Evolutionary conservation across 2,888 invertebrate species (phyloP).

Genomic region (Ophioninae sp.): DNA sequence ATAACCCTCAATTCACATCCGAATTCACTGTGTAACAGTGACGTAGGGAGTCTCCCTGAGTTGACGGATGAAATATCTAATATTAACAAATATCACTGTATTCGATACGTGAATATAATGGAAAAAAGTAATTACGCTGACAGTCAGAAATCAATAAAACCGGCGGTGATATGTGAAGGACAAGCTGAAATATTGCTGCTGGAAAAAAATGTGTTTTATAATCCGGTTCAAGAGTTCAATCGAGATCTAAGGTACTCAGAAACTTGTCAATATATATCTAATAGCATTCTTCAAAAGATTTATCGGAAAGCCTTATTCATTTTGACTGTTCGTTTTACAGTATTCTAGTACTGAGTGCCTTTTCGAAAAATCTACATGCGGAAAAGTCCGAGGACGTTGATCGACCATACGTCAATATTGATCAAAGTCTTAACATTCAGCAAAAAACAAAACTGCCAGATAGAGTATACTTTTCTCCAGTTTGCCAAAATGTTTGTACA

Average conservation of each 20-base stretch:
- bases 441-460: slow-evolving; percentile 4
- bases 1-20: slow-evolving; percentile 10
- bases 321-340: slow-evolving; percentile 42
- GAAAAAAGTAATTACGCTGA: slow-evolving; percentile 23
- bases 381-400: slow-evolving; percentile 20
- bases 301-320: slow-evolving; percentile 24
- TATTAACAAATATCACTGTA: background rate
- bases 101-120: slow-evolving; percentile 15
- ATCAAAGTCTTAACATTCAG: background rate
- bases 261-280: slow-evolving; percentile 61
- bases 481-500: background rate
- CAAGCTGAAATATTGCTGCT: slow-evolving; percentile 88
- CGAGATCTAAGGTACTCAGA: slow-evolving; percentile 89
- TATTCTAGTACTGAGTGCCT: slow-evolving; percentile 62
- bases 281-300: slow-evolving; percentile 20
- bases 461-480: background rate
- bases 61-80: slow-evolving; percentile 14
- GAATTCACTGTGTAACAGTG: too few species aligned
- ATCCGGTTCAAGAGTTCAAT: slow-evolving; percentile 99
- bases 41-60: too few species aligned
- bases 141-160: slow-evolving; percentile 16
- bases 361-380: slow-evolving; percentile 47
- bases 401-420: background rate
- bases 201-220: slow-evolving; percentile 95
- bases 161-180: slow-evolving; percentile 86